Evolutionary conservation across 1,140 invertebrate genomes (phyloP), one percentile per base, ranked within the genome.

Genomic region (Rhagoletis zephyria): DNA sequence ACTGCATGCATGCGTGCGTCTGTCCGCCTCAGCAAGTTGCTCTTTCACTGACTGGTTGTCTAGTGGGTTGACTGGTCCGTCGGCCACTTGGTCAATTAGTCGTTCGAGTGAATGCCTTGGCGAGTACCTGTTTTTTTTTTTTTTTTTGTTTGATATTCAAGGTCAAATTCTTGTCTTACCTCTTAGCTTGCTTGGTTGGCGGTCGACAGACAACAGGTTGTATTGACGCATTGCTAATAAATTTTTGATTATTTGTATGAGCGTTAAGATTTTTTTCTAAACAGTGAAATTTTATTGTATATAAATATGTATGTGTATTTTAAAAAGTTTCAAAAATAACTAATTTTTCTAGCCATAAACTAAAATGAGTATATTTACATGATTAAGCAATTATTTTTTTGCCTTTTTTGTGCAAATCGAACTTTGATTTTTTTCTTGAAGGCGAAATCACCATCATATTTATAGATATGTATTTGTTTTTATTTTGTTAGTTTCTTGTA

Each of bases 41-140:
- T 81, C 74, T 81, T 81, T 81, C 74, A 81, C 74, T 81, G 74
- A 59, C 74, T 16, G 74, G 48, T 42, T 12, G 74, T 48, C 2
- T 81, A 42, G 16, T 16, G 10, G 74, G 74, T 81, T 10, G 74
- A n/a, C 14, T 56, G 48, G 6, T 51, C 48, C 48, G 74, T 30
- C 16, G 16, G 70, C 48, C 74, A 30, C n/a, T 56, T 16, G 5
- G 74, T 1, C 74, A 6, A 19, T 10, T 59, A 4, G 74, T 81
- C 74, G 48, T n/a, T 56, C 19, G 6, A 19, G 74, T 81, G 48
- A 56, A 81, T 81, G 48, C 48, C 74, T 81, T 81, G 48, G 56
- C 48, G 48, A 56, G 6, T 81, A 56, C 48, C 5, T 10, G 48
- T 56, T 5, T 81, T 81, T 30, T 30, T 30, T 30, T 30, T 30